phyloP scores from a whole-genome alignment of 2,797 vertebrate species.

The Anabas testudineus region DNA sequence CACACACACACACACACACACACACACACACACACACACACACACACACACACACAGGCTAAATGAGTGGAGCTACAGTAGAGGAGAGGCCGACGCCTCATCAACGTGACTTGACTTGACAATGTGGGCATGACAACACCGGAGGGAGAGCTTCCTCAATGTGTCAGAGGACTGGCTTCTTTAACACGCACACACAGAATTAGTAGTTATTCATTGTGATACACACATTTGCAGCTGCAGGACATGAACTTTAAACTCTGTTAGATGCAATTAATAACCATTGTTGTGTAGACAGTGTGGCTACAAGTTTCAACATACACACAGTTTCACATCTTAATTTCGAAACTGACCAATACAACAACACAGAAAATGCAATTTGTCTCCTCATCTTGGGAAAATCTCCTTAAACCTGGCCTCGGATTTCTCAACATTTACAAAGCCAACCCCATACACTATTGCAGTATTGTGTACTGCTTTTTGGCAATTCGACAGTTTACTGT shows the following conservation, averaged over 20 bases:
- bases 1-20: slow-evolving; percentile 16
- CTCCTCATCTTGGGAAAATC: too few species aligned
- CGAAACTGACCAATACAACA: neutral
- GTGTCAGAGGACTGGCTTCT: slow-evolving; percentile 33
- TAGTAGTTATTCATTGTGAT: neutral
- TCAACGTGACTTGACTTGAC: slow-evolving; percentile 72
- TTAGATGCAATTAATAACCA: neutral
- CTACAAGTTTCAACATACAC: neutral
- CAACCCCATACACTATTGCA: too few species aligned
- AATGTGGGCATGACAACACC: slow-evolving; percentile 62
- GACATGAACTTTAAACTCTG: neutral
- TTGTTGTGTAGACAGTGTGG: too few species aligned
- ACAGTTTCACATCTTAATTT: too few species aligned
- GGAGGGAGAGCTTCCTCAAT: slow-evolving; percentile 44
- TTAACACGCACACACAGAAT: slow-evolving; percentile 7
- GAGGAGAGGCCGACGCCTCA: slow-evolving; percentile 42
- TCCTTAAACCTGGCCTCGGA: too few species aligned
- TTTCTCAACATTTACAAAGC: too few species aligned
- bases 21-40: slow-evolving; percentile 27
- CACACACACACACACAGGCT: slow-evolving; percentile 20
- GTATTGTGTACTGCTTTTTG: too few species aligned
- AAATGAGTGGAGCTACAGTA: slow-evolving; percentile 34
- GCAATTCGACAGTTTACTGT: too few species aligned
- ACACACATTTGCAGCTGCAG: slow-evolving; percentile 8
- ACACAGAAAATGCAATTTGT: too few species aligned